Conservation (phyloP, 2,113 vertebrate species). For the Talpa occidentalis region DNA sequence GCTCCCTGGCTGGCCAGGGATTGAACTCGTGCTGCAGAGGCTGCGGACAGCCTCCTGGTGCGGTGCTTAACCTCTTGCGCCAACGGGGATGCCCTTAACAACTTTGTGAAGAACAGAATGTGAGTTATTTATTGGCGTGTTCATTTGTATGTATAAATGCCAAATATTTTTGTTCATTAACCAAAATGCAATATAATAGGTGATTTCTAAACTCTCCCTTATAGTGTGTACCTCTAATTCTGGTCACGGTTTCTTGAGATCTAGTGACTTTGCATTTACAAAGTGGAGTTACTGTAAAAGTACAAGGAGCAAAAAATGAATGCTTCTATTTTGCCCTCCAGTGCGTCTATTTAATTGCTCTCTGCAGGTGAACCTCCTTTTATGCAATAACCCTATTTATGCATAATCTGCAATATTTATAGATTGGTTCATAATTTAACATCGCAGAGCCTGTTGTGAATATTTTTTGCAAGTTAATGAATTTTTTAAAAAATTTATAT, state of each 20-base stretch:
- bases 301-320: not conserved
- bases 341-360: not conserved
- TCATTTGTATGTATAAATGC: not conserved
- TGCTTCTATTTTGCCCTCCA: slow-evolving; percentile 7
- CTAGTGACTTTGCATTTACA: not conserved
- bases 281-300: not conserved
- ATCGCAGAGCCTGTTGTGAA: not conserved
- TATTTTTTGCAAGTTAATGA: slow-evolving; percentile 41
- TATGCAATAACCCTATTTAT: slow-evolving; percentile 29
- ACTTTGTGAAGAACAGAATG: not conserved
- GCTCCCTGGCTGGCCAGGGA: too few relatives aligned
- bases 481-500: slow-evolving; percentile 24
- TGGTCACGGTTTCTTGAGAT: not conserved
- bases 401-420: slow-evolving; percentile 42
- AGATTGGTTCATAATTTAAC: slow-evolving; percentile 27
- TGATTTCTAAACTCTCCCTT: not conserved
- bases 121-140: not conserved
- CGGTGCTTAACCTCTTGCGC: too few relatives aligned
- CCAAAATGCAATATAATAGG: not conserved
- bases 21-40: too few relatives aligned
- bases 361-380: slow-evolving; percentile 29
- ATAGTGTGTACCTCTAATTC: not conserved
- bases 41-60: too few relatives aligned
- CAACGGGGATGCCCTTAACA: too few relatives aligned
- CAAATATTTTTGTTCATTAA: not conserved